phyloP scores from a whole-genome alignment of 2,113 vertebrate genomes.

The Nycticebus coucang region DNA sequence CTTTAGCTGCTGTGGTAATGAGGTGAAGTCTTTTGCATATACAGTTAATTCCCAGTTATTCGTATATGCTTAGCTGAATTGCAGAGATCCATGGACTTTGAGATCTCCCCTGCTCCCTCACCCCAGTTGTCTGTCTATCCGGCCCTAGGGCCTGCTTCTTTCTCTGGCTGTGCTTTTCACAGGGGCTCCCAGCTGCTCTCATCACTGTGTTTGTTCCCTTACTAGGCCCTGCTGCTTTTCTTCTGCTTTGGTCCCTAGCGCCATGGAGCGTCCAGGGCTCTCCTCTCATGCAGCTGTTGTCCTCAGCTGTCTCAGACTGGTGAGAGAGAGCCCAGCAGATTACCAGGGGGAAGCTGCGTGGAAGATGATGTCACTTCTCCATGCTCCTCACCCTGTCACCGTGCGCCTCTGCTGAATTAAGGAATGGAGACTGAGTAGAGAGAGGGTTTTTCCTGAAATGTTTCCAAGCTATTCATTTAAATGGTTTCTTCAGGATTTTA shows the following conservation, averaged over 20 bases:
- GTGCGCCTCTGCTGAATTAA: neutral
- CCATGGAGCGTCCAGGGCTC: neutral
- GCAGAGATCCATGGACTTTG: conserved; percentile 55
- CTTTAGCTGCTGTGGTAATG: conserved; percentile 60
- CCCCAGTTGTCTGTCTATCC: neutral
- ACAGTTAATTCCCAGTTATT: conserved; percentile 71
- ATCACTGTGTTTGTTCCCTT: neutral
- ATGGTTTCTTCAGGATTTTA: neutral
- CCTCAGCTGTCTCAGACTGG: neutral
- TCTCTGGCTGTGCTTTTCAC: neutral
- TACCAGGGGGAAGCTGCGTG: too few relatives aligned
- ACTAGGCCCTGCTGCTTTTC: neutral
- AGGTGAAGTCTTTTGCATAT: conserved; percentile 46
- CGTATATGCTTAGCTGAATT: conserved; percentile 51
- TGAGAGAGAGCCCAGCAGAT: neutral
- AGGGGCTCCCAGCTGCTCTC: neutral
- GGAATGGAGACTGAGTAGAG: neutral
- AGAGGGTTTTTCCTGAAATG: neutral
- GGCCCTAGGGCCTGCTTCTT: neutral
- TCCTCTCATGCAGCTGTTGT: neutral
- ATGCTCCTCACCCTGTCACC: neutral
- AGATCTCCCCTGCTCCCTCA: neutral
- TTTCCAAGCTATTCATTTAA: neutral
- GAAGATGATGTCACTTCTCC: neutral
- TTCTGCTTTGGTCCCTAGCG: neutral